These are phyloP conservation scores for Euthynnus affinis DNA, from an alignment of 2,797 vertebrate genomes.

Conservation along the genomic window DNA sequence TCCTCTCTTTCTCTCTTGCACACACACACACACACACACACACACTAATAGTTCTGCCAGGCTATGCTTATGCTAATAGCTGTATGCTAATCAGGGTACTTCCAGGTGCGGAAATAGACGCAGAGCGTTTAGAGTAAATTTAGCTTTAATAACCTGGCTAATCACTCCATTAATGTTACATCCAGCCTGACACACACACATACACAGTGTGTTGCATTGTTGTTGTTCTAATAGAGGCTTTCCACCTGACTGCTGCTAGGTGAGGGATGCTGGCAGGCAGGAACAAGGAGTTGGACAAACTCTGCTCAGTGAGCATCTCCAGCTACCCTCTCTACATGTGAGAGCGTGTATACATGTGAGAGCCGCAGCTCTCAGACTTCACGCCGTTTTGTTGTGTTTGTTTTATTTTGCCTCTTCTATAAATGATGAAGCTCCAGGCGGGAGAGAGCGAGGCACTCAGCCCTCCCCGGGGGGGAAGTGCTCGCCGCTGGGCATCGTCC, in stretches of 20 bases:
- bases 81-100: slow-evolving; percentile 68
- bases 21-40: slow-evolving; percentile 17
- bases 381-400: slow-evolving; percentile 80
- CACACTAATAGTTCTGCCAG: slow-evolving; percentile 23
- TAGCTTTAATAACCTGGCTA: slow-evolving; percentile 78
- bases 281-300: slow-evolving; percentile 67
- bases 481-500: slow-evolving; percentile 70
- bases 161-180: slow-evolving; percentile 68
- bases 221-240: slow-evolving; percentile 63
- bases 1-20: slow-evolving; percentile 12
- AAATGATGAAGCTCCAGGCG: slow-evolving; percentile 79
- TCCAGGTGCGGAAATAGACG: slow-evolving; percentile 73
- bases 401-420: slow-evolving; percentile 83
- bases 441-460: slow-evolving; percentile 75
- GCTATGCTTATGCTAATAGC: slow-evolving; percentile 67
- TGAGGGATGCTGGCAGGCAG: slow-evolving; percentile 70
- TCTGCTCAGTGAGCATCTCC: slow-evolving; percentile 41
- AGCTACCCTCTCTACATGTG: slow-evolving; percentile 18
- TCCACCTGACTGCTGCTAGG: slow-evolving; percentile 69
- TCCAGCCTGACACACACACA: slow-evolving; percentile 43
- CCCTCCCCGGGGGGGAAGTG: slow-evolving; percentile 59
- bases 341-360: slow-evolving; percentile 40
- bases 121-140: slow-evolving; percentile 72
- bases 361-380: slow-evolving; percentile 60
- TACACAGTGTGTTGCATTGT: slow-evolving; percentile 26